Evolutionary conservation across 2,888 invertebrate genomes (phyloP), one percentile per base, ranked within the genome.

Genomic region (Papilio protenor): DNA sequence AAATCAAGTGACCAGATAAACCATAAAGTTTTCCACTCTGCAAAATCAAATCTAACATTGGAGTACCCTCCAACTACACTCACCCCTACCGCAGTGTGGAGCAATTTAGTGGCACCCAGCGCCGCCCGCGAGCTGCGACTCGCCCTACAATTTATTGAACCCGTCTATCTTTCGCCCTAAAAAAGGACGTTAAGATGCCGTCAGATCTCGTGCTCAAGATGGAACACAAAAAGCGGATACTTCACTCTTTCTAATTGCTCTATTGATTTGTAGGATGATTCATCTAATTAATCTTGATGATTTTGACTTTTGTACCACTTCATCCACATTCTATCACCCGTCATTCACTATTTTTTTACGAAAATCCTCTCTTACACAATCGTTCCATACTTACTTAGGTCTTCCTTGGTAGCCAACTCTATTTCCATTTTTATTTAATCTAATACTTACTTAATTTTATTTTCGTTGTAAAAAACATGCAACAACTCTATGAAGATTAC

Each of bases 61-160:
- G 80, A 83, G 83, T 79, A 79, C 81, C 81, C 78, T 81, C 76
- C 77, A 81, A 80, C 80, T 76, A 77, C 79, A 78, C 81, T 79
- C 79, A 80, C 76, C 79, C 79, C 79, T 80, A 82, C 81, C 79
- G 80, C 80, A 70, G 81, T 80, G 81, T 81, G 81, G 79, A 84
- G 82, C 83, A 84, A 83, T 84, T 83, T 83, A 82, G 81, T 80
- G 82, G 80, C 78, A 80, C 81, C 78, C 71, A 77, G 79, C 80
- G 80, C 80, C 82, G 81, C 82, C 80, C 59, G 73, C 79, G 75
- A 78, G 81, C 82, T 64, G 40, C 64, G 64, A 83, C 84, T 86
- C 89, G 84, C 91, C 92, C 91, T 92, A 88, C 93, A 92, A 93
- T 93, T 93, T 93, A 93, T 93, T 89, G 90, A 87, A 89, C 90